phyloP scores from a whole-genome alignment of 2,113 vertebrate species.

The Paradoxurus hermaphroditus region DNA sequence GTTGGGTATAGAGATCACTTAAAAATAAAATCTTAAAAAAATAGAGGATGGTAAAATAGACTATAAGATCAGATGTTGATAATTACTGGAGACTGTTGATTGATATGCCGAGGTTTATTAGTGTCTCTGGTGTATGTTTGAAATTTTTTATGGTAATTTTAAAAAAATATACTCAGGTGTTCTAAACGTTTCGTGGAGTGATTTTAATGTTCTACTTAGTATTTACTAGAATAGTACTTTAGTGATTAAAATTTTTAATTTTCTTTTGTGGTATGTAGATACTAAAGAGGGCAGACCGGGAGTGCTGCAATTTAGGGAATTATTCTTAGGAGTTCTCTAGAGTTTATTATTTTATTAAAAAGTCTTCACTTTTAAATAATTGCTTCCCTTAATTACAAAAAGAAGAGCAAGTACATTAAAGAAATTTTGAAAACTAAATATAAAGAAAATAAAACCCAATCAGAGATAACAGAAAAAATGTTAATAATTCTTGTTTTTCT shows the following conservation, averaged over 20 bases:
- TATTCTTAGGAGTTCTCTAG: background rate
- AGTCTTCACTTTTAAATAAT: background rate
- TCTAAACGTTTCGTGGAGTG: background rate
- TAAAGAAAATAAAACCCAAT: background rate
- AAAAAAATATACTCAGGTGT: background rate
- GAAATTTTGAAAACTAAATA: background rate
- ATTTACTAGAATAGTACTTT: background rate
- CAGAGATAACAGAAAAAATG: background rate
- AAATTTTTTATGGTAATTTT: background rate
- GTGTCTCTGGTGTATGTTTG: background rate
- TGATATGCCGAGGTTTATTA: background rate
- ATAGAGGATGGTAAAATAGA: background rate
- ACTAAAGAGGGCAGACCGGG: background rate
- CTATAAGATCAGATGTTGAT: background rate
- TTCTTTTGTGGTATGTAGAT: background rate
- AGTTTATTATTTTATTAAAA: background rate
- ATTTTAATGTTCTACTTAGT: slow-evolving; percentile 35
- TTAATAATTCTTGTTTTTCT: background rate
- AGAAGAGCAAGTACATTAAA: background rate
- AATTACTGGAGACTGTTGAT: background rate
- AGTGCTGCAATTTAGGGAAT: background rate
- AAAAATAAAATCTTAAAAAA: background rate
- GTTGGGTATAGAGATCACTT: too few species aligned
- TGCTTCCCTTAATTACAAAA: background rate
- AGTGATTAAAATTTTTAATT: background rate